phyloP scores from a whole-genome alignment of 2,797 vertebrate species.

The Bradypodion ventrale region DNA sequence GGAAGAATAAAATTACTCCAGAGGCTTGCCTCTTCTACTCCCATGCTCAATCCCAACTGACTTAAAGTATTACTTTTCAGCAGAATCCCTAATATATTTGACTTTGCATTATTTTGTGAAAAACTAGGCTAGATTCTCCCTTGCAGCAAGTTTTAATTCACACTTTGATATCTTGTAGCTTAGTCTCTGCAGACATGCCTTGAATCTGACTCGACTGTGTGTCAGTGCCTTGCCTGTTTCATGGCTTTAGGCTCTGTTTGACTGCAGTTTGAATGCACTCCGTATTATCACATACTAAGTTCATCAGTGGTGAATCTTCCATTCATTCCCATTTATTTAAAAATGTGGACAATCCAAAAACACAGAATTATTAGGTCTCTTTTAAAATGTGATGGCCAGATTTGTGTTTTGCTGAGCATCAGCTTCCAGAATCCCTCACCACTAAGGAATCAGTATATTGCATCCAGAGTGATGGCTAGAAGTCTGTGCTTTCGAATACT shows the following conservation, averaged over 20 bases:
- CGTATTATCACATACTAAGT: not conserved
- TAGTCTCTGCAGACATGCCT: constrained; percentile 10
- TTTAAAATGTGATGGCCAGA: not conserved
- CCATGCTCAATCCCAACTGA: constrained; percentile 18
- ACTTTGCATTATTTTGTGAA: constrained; percentile 30
- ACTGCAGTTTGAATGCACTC: constrained; percentile 19
- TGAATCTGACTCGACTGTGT: constrained; percentile 20
- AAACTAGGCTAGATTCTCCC: constrained; percentile 35
- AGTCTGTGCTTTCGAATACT: no score
- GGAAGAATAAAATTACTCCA: constrained; percentile 33
- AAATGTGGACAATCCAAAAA: not conserved
- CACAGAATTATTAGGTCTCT: not conserved
- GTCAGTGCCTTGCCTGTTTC: not conserved
- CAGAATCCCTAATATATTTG: constrained; percentile 8
- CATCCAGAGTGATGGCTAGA: no score
- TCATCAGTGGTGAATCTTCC: not conserved
- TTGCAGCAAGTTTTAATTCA: constrained; percentile 20
- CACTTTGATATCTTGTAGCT: not conserved
- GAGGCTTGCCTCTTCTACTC: constrained; percentile 22
- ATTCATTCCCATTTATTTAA: not conserved
- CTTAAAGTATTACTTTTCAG: constrained; percentile 34
- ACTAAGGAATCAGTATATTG: no score
- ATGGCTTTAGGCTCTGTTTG: not conserved
- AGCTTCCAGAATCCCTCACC: not conserved
- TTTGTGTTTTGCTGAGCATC: not conserved